Base-by-base conservation (phyloP, 2,888 invertebrate species). In the Anodontia alba region DNA sequence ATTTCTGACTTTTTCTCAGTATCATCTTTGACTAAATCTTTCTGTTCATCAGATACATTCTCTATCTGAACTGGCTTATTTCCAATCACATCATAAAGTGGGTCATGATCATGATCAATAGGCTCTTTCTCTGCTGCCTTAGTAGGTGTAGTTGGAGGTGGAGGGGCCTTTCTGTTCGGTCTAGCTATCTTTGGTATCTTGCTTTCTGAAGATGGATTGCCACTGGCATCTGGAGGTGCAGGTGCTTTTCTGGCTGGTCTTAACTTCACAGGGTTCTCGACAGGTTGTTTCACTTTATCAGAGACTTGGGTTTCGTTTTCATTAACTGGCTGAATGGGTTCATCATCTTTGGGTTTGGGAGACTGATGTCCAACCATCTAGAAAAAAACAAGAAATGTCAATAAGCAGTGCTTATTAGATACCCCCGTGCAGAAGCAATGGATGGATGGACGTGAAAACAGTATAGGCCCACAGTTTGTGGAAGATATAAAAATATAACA, bases 171-270 rank as follows among this genome's bases (percentile, higher is more conserved):
- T 57, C 82, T 75, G 33, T 66, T 43, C 5, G 87, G 84, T n/a
- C 76, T 77, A 20, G 75, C 73, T 33, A 78, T 76, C 62, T 74
- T 78, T 2, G 79, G 83, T 29, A 77, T 66, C 42, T 77, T 79
- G 57, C 74, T 75, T 66, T 68, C 46, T 67, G 29, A 17, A 3
- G 54, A 17, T 46, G 29, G 29, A 42, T 38, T 73, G 36, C 26
- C 26, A 68, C 73, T 73, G 17, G 62, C 31, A 62, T 62, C 62
- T 33, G 62, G 62, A 8, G 57, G 62, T 43, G 62, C n/a, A 5
- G 43, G 42, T 29, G 73, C 62, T 71, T 85, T 89, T 15, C 88
- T 76, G 10, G 80, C 81, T 3, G 89, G 89, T 54, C 83, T 84
- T 15, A 85, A 76, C 68, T 84, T 81, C 17, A 17, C 33, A 20